A percentile compares a stretch with the other conserved stretches of the same genome.
These are phyloP conservation scores for Andrena minutula DNA, from an alignment of 2,888 invertebrate genomes.

Conservation along the genomic window DNA sequence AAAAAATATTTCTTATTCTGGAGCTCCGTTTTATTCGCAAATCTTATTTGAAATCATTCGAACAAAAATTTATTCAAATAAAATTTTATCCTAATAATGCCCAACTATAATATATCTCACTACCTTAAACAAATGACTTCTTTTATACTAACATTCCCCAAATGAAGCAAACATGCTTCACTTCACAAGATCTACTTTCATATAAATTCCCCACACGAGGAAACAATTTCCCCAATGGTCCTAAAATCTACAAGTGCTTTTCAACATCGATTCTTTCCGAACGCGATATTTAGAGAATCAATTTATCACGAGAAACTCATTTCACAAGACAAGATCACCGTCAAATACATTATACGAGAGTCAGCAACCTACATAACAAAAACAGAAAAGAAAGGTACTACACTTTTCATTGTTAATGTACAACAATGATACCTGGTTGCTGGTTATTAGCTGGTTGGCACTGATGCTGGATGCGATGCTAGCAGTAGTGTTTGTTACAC, in stretches of 20 bases:
- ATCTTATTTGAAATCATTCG: too few relatives aligned
- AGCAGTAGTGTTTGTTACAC: constrained; percentile 85
- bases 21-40: too few relatives aligned
- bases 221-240: neutral
- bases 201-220: neutral
- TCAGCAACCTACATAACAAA: constrained; percentile 13
- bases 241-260: neutral
- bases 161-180: constrained; percentile 1
- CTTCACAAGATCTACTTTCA: neutral
- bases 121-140: neutral
- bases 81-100: too few relatives aligned
- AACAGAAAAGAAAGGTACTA: constrained; percentile 41
- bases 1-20: too few relatives aligned
- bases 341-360: constrained; percentile 9
- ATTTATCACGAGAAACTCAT: neutral
- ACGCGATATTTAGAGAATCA: neutral
- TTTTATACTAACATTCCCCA: neutral
- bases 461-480: constrained; percentile 85
- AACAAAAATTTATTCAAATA: too few relatives aligned
- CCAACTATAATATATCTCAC: too few relatives aligned
- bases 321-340: constrained; percentile 23
- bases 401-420: constrained; percentile 71
- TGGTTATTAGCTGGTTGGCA: constrained; percentile 85
- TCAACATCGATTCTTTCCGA: neutral
- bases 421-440: constrained; percentile 83